phyloP scores from a whole-genome alignment of 1,140 invertebrate genomes.

The Drosophila pseudoobscura region DNA sequence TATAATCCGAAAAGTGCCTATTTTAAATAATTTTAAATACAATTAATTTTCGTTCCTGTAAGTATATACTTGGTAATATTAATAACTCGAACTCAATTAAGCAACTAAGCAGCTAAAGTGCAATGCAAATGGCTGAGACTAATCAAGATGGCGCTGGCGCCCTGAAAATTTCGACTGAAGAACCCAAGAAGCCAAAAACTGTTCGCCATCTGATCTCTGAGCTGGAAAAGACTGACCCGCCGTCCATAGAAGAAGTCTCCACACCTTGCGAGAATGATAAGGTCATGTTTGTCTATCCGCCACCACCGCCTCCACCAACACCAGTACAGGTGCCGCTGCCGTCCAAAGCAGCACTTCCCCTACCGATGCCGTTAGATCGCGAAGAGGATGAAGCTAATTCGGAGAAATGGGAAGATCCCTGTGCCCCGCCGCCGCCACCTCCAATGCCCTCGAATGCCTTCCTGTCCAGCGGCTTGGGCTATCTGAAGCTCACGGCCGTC shows the following conservation, averaged over 20 bases:
- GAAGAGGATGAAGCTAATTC: conserved; percentile 67
- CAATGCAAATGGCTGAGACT: conserved; percentile 60
- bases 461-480: conserved; percentile 28
- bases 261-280: conserved; percentile 23
- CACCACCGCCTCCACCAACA: conserved; percentile 74
- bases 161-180: conserved; percentile 39
- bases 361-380: conserved; percentile 29
- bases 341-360: neutral
- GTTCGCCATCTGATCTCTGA: conserved; percentile 13
- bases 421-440: conserved; percentile 66
- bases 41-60: conserved; percentile 21
- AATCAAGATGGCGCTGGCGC: conserved; percentile 75
- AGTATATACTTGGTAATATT: conserved; percentile 26
- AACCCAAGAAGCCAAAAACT: conserved; percentile 22
- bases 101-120: conserved; percentile 22
- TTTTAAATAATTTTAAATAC: conserved; percentile 41
- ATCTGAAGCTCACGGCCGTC: conserved; percentile 51
- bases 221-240: conserved; percentile 24
- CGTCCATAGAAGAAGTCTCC: conserved; percentile 24
- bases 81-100: neutral
- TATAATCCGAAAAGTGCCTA: conserved; percentile 22
- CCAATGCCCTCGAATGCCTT: conserved; percentile 48
- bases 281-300: conserved; percentile 52
- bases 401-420: conserved; percentile 72
- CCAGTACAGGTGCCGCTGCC: conserved; percentile 58